These are phyloP conservation scores for Eucriotettix oculatus DNA, from an alignment of 2,888 invertebrate species.

Conservation along the genomic window DNA sequence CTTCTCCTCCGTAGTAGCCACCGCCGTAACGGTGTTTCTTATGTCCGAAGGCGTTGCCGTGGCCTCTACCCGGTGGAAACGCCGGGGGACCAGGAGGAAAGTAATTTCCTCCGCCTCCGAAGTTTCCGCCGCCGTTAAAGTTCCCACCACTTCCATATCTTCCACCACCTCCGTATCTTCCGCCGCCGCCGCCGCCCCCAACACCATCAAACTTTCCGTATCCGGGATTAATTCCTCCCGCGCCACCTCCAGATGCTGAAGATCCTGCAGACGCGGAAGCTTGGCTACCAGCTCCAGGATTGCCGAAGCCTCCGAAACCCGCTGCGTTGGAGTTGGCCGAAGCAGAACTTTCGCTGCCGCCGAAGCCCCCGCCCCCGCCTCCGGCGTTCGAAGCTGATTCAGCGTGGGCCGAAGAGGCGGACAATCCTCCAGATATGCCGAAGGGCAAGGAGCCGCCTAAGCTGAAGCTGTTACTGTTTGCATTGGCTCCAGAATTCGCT, in stretches of 20 bases:
- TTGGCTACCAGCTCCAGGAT: background rate
- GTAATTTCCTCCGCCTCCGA: background rate
- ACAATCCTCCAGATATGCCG: background rate
- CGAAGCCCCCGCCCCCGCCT: background rate
- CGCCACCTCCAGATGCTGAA: background rate
- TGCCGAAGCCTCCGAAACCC: background rate
- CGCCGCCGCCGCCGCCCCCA: background rate
- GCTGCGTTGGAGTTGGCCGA: background rate
- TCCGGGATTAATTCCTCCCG: background rate
- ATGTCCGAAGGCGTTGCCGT: background rate
- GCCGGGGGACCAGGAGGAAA: background rate
- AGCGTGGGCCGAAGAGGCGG: background rate
- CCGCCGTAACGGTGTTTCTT: background rate
- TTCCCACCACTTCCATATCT: background rate
- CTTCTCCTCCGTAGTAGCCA: background rate
- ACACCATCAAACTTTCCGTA: background rate
- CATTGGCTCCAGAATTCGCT: background rate
- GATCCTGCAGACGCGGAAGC: background rate
- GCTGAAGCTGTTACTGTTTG: background rate
- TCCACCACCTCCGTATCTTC: background rate
- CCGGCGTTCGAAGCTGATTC: background rate
- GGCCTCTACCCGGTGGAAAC: background rate
- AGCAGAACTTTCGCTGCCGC: background rate
- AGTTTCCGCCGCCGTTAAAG: background rate
- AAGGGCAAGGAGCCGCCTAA: background rate